Evolutionary conservation across 2,888 invertebrate genomes (phyloP), one percentile per base, ranked within the genome.

Genomic region (Liodrosophila aerea): DNA sequence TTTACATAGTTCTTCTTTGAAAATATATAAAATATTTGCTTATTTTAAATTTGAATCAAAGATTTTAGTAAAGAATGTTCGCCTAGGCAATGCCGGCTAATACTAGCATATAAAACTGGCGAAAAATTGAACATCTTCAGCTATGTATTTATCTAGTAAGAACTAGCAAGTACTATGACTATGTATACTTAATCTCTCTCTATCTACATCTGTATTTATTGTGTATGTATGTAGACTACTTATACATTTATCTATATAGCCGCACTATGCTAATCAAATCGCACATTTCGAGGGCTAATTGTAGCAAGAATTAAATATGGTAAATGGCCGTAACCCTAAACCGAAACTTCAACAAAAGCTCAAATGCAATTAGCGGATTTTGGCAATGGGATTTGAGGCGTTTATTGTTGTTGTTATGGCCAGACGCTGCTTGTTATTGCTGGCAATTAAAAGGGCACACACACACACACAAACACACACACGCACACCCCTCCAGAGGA

Each of bases 321-420:
- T 43, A 58, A 41, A 68, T 36, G 33, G 57, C 36, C 60, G 40
- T 56, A 64, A 71, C 12, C 3, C 22, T 22, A 22, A 22, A 2
- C 46, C 60, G 15, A 52, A 71, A 73, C 58, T 59, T 16, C 66
- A 73, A 65, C 66, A 66, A 52, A 59, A 86, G 61, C 76, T 68
- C 63, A 66, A 22, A 64, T 63, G 73, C 76, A 85, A 86, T 85
- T 85, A 86, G 70, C 76, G 81, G 84, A 86, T 83, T 85, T 85
- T 59, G 65, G 64, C 67, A 64, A 71, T 76, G 59, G 56, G 46
- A 67, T 67, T 62, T 60, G 64, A 43, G 65, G 50, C 56, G 56
- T 47, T 29, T 76, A 68, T 54, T 64, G 46, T 62, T 67, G 64
- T 64, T 72, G 66, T 67, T 73, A 63, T 67, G 62, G 76, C 65